Conservation (phyloP, 2,797 vertebrate genomes). For the Pantherophis vulpinus region DNA sequence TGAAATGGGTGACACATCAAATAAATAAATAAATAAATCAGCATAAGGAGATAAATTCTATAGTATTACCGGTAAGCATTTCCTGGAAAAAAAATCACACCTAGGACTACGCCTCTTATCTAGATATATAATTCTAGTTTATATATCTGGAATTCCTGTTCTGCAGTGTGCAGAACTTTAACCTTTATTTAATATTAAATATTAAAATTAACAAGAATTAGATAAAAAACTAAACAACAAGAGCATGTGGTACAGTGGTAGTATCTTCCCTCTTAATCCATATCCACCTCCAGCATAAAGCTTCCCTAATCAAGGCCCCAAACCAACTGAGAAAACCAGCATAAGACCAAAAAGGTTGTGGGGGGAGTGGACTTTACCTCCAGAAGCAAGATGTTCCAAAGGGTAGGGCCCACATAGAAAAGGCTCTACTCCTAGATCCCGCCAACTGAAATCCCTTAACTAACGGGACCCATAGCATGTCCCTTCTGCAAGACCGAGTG, state of each 20-base stretch:
- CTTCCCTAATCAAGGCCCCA: too few relatives aligned
- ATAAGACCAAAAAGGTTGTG: too few relatives aligned
- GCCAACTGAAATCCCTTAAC: neutral
- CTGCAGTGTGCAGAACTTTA: neutral
- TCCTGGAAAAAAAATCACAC: neutral
- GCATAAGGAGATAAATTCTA: constrained; percentile 44
- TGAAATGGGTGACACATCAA: too few relatives aligned
- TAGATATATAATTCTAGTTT: neutral
- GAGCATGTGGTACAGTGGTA: neutral
- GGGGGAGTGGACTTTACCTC: too few relatives aligned
- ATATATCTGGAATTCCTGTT: neutral
- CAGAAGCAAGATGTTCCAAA: neutral
- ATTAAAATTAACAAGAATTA: neutral
- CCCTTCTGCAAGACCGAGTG: neutral
- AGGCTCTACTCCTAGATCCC: neutral
- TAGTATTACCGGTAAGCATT: neutral
- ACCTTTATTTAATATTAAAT: too few relatives aligned
- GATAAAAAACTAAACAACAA: too few relatives aligned
- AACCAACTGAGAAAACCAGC: too few relatives aligned
- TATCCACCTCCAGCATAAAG: neutral
- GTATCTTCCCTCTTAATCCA: neutral
- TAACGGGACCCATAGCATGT: neutral
- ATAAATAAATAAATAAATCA: constrained; percentile 9
- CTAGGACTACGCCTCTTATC: neutral
- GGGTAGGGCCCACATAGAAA: neutral